Conservation (phyloP, 2,113 vertebrate genomes). For the Brevimyrus niger region DNA sequence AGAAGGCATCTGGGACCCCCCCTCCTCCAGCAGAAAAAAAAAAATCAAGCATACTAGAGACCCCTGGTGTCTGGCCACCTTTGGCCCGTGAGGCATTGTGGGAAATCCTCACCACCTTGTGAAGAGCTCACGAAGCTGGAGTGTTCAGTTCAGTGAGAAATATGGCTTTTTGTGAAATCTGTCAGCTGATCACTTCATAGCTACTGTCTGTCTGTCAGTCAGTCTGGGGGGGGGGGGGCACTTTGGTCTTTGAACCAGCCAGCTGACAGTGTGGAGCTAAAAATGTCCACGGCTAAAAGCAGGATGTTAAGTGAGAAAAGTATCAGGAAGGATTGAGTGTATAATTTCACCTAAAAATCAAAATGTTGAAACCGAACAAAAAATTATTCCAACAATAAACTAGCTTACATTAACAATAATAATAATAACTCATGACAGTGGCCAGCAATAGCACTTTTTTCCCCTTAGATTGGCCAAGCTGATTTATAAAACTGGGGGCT, state of each 20-base stretch:
- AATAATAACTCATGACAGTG: not conserved
- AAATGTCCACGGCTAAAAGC: not conserved
- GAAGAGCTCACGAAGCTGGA: not conserved
- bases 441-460: not conserved
- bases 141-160: not conserved
- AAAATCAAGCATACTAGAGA: not conserved
- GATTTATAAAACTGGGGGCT: conserved; percentile 17
- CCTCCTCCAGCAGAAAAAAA: not conserved
- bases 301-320: not conserved
- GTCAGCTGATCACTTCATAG: not conserved
- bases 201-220: not conserved
- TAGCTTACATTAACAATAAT: not conserved
- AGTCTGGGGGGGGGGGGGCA: not conserved
- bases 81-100: too few species aligned
- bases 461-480: not conserved
- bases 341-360: not conserved
- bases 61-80: not conserved
- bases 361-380: not conserved
- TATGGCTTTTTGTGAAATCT: not conserved
- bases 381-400: not conserved
- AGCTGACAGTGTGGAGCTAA: not conserved
- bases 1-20: not conserved
- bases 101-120: not conserved
- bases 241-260: not conserved
- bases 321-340: not conserved